A percentile compares a stretch with the other conserved stretches of the same genome.
Evolutionary conservation across 2,888 invertebrate species (phyloP).

Genomic region (Serrognathus titanus): DNA sequence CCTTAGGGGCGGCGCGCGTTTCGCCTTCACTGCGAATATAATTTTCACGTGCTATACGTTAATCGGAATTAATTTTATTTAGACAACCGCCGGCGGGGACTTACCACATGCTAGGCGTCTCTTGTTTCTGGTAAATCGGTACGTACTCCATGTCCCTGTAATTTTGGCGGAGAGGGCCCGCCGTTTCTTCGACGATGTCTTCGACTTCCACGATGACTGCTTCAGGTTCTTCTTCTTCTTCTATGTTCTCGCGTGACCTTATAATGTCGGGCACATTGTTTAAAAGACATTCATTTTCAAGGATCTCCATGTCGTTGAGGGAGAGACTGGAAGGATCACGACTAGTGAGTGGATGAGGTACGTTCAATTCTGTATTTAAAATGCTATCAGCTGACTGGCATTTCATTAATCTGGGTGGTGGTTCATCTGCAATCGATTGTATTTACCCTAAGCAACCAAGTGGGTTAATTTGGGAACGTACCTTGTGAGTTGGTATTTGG

Average conservation of each 20-base stretch:
- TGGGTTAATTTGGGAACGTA: neutral
- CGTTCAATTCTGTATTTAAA: conserved; percentile 47
- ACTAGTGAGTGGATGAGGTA: conserved; percentile 51
- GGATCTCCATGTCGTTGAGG: conserved; percentile 67
- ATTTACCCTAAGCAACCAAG: neutral
- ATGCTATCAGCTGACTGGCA: conserved; percentile 78
- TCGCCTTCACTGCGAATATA: conserved; percentile 43
- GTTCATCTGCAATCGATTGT: conserved; percentile 19
- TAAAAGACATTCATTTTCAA: conserved; percentile 52
- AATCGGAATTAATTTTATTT: conserved; percentile 1
- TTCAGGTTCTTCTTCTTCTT: conserved; percentile 58
- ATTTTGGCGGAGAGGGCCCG: conserved; percentile 63
- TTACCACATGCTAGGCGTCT: conserved; percentile 57
- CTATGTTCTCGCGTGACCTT: conserved; percentile 29
- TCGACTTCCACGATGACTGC: conserved; percentile 79
- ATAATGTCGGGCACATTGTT: conserved; percentile 35
- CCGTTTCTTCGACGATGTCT: conserved; percentile 75
- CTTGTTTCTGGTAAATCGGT: conserved; percentile 68
- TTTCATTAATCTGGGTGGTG: conserved; percentile 52
- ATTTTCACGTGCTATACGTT: conserved; percentile 1
- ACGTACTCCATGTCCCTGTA: conserved; percentile 69
- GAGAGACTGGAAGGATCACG: conserved; percentile 72
- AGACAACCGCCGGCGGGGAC: conserved; percentile 11
- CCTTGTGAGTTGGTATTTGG: conserved; percentile 51
- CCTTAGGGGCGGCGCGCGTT: conserved; percentile 41